A percentile compares a stretch with the other conserved stretches of the same genome.
These are phyloP conservation scores for Chromoteleia sp. DNA, from an alignment of 2,888 invertebrate genomes.

Conservation along the genomic window DNA sequence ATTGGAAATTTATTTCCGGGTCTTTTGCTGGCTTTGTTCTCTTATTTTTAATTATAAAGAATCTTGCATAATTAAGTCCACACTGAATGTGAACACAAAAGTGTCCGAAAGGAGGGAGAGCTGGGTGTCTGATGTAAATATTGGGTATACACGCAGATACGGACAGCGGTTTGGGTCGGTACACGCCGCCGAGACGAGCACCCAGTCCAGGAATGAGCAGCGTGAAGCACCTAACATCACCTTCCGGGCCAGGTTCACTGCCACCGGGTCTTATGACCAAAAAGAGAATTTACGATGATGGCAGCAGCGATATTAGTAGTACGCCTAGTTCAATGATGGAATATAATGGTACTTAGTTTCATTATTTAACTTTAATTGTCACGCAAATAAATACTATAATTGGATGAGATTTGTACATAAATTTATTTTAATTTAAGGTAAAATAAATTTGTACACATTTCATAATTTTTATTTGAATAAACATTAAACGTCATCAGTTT, in stretches of 20 bases:
- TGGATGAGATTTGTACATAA: too few relatives aligned
- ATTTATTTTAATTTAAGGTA: too few relatives aligned
- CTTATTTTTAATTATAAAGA: slow-evolving; percentile 32
- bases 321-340: slow-evolving; percentile 94
- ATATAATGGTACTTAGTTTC: slow-evolving; percentile 88
- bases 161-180: slow-evolving; percentile 94
- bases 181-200: slow-evolving; percentile 94
- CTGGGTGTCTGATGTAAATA: background rate
- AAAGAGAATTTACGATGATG: slow-evolving; percentile 89
- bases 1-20: slow-evolving; percentile 18
- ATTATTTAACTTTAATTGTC: slow-evolving; percentile 1
- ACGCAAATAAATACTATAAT: too few relatives aligned
- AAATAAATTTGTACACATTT: too few relatives aligned
- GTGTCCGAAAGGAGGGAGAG: background rate
- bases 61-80: slow-evolving; percentile 19
- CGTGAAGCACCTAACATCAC: slow-evolving; percentile 91
- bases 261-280: slow-evolving; percentile 92
- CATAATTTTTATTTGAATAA: too few relatives aligned
- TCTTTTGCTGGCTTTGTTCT: slow-evolving; percentile 51
- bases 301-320: slow-evolving; percentile 93
- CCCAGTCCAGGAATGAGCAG: slow-evolving; percentile 93
- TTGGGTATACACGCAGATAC: slow-evolving; percentile 86
- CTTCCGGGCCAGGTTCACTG: slow-evolving; percentile 93
- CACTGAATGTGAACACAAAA: slow-evolving; percentile 20
- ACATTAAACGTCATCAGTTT: too few relatives aligned